These are phyloP conservation scores for Temnothorax rugatulus DNA, from an alignment of 2,888 invertebrate species.

Conservation along the genomic window DNA sequence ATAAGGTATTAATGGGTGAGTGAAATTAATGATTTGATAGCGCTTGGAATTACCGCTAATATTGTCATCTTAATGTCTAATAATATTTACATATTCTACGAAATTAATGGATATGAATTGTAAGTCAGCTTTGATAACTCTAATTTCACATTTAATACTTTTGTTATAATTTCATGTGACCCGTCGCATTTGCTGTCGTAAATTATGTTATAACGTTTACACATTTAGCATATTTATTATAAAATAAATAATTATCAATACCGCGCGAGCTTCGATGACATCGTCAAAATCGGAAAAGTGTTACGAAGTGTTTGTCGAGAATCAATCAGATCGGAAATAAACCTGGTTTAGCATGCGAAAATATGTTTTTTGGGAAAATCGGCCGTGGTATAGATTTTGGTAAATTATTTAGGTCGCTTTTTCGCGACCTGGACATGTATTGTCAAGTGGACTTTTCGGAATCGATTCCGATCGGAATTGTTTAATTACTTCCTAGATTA, in stretches of 20 bases:
- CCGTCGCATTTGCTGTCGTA: not conserved
- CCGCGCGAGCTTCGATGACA: not conserved
- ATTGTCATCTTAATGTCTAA: not conserved
- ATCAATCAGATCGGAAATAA: not conserved
- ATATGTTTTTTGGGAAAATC: not conserved
- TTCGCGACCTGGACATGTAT: not conserved
- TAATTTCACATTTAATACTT: not conserved
- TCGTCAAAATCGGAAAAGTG: not conserved
- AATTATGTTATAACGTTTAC: not conserved
- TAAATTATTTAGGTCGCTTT: slow-evolving; percentile 21
- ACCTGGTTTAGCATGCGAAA: not conserved
- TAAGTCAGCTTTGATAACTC: not conserved
- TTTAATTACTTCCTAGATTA: too few relatives aligned
- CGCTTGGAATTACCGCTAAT: not conserved
- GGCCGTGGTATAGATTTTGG: slow-evolving; percentile 6
- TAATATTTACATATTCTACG: not conserved
- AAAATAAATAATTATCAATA: not conserved
- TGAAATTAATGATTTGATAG: not conserved
- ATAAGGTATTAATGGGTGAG: not conserved
- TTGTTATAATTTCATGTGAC: not conserved
- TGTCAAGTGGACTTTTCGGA: too few relatives aligned
- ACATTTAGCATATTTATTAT: slow-evolving; percentile 1
- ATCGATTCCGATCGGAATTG: too few relatives aligned
- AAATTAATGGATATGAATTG: not conserved
- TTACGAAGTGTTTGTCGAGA: not conserved